Evolutionary conservation across 2,888 invertebrate genomes (phyloP).

Genomic region (Pseudococcus longispinus): DNA sequence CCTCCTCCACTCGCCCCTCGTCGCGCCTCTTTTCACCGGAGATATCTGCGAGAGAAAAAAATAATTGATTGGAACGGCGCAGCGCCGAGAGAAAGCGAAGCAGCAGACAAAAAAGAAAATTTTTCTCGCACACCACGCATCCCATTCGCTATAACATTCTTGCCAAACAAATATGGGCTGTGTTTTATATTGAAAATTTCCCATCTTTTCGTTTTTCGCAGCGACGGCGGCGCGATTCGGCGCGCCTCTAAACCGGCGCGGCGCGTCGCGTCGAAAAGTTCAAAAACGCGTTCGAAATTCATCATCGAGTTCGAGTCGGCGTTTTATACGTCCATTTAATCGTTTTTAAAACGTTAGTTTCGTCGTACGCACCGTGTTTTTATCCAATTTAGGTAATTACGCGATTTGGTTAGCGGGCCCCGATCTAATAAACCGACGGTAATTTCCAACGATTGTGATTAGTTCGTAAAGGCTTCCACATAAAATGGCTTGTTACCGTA

Average conservation of each 20-base stretch:
- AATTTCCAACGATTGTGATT: not conserved
- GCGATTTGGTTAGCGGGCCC: not conserved
- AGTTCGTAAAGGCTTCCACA: not conserved
- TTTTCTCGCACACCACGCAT: not conserved
- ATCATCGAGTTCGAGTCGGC: not conserved
- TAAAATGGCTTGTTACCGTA: not conserved
- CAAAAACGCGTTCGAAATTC: not conserved
- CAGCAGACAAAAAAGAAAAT: not conserved
- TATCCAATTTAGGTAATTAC: not conserved
- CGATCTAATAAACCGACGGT: not conserved
- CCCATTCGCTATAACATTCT: not conserved
- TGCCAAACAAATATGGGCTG: not conserved
- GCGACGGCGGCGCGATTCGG: not conserved
- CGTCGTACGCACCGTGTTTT: not conserved
- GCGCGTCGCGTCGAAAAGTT: not conserved
- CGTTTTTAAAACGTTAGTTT: not conserved
- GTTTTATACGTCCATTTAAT: not conserved
- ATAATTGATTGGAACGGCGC: not conserved
- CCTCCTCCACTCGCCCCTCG: not conserved
- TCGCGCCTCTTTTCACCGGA: not conserved
- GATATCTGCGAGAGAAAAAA: not conserved
- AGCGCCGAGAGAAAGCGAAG: not conserved
- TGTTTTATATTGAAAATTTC: not conserved
- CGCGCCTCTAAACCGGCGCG: not conserved
- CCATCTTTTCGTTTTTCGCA: not conserved